phyloP scores from a whole-genome alignment of 1,140 invertebrate species.

The Drosophila baimaii region DNA sequence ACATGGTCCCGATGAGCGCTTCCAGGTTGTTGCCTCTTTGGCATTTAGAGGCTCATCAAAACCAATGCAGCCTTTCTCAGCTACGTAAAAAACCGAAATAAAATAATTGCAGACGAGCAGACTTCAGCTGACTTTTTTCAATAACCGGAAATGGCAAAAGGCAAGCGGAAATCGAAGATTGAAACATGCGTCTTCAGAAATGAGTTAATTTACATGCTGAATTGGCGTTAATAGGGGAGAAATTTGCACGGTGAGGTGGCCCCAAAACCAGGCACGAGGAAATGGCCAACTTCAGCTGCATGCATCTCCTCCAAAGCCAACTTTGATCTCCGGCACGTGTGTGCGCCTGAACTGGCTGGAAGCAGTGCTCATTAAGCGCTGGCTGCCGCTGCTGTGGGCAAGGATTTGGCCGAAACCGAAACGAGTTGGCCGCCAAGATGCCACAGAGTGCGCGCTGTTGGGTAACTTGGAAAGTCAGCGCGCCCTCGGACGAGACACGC shows the following conservation, averaged over 20 bases:
- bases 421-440: slow-evolving; percentile 58
- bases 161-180: slow-evolving; percentile 53
- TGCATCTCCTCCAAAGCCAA: slow-evolving; percentile 35
- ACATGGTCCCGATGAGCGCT: slow-evolving; percentile 26
- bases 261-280: slow-evolving; percentile 62
- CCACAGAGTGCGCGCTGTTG: slow-evolving; percentile 45
- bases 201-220: slow-evolving; percentile 73
- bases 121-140: neutral
- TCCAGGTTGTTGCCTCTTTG: slow-evolving; percentile 12
- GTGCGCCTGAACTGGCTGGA: slow-evolving; percentile 16
- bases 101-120: slow-evolving; percentile 9
- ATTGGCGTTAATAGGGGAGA: slow-evolving; percentile 76
- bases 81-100: slow-evolving; percentile 17
- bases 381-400: slow-evolving; percentile 63
- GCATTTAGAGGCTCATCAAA: slow-evolving; percentile 11
- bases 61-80: neutral
- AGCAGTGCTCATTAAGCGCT: slow-evolving; percentile 61
- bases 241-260: slow-evolving; percentile 53
- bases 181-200: slow-evolving; percentile 62
- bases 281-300: slow-evolving; percentile 22
- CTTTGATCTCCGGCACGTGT: slow-evolving; percentile 65
- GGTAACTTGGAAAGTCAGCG: slow-evolving; percentile 53
- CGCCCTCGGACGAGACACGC: slow-evolving; percentile 38
- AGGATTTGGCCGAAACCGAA: slow-evolving; percentile 67
- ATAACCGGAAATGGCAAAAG: slow-evolving; percentile 50